Base-by-base conservation (phyloP, 2,888 invertebrate species). In the Mimumesa dahlbomi region DNA sequence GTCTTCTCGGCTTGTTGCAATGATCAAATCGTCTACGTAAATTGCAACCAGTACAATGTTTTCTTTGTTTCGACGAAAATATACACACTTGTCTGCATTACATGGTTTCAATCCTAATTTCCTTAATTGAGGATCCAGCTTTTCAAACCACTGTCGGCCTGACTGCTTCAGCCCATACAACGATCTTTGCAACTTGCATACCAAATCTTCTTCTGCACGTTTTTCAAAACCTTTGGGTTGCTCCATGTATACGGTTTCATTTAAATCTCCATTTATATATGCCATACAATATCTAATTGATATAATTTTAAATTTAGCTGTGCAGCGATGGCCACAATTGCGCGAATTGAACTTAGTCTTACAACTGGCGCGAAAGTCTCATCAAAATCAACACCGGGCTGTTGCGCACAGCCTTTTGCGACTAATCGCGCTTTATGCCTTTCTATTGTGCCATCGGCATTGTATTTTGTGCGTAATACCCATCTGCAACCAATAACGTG, bases 241-340 rank as follows among this genome's bases (percentile, higher is more conserved):
- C 1, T 49, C 36, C 49, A 49, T 49, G 21, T 19, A 49, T 2
- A 49, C 18, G 0, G 18, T 13, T 5, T 49, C 34, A 11, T 49
- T 34, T 9, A 49, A 11, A 6, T 5, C 11, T 18, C 19, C 13
- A 34, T 49, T 36, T 0, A 49, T 5, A n/a, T 34, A 49, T 1
- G 49, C 49, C 22, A 18, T 49, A 11, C 4, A 6, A 16, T 49
- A 2, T 36, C 36, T 1, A 9, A 36, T 6, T 36, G 36, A 3
- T n/a, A 13, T 4, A 36, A 9, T 9, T 7, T 11, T 13, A 36
- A n/a, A 1, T 13, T n/a, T 9, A n/a, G 11, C 4, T 7, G 11
- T 11, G 36, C 36, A 1, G 36, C 36, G 11, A 36, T 7, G 4
- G 36, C 7, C 36, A 36, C n/a, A 1, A 36, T 3, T n/a, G n/a